These are phyloP conservation scores for Eupleurogrammus muticus DNA, from an alignment of 2,797 vertebrate genomes.

Conservation along the genomic window DNA sequence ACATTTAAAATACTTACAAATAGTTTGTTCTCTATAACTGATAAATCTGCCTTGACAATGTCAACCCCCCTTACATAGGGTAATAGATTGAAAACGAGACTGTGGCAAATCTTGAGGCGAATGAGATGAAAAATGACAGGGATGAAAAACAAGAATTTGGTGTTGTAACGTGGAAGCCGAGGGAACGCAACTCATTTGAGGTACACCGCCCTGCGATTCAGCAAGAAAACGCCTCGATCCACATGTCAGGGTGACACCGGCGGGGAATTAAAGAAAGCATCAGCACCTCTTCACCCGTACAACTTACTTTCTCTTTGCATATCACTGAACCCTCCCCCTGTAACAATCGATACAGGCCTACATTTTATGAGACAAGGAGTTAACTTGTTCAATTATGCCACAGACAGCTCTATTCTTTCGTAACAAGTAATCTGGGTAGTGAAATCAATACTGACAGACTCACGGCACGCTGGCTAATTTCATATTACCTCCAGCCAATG, in stretches of 20 bases:
- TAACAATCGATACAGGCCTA: slow-evolving; percentile 95
- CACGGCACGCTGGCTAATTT: slow-evolving; percentile 96
- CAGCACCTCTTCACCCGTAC: slow-evolving; percentile 84
- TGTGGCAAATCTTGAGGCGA: slow-evolving; percentile 46
- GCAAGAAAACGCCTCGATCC: slow-evolving; percentile 73
- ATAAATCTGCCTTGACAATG: slow-evolving; percentile 52
- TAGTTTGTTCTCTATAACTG: slow-evolving; percentile 38
- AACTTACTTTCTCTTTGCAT: slow-evolving; percentile 86
- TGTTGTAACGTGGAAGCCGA: slow-evolving; percentile 52
- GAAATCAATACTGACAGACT: slow-evolving; percentile 99
- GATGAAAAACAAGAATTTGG: slow-evolving; percentile 38
- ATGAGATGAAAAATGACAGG: slow-evolving; percentile 64
- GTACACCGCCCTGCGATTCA: slow-evolving; percentile 71
- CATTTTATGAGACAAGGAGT: slow-evolving; percentile 99
- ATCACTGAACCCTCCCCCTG: slow-evolving; percentile 79
- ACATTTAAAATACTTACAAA: slow-evolving; percentile 39
- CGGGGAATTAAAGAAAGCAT: slow-evolving; percentile 67
- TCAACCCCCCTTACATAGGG: slow-evolving; percentile 57
- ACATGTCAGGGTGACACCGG: slow-evolving; percentile 75
- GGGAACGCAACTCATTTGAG: slow-evolving; percentile 67
- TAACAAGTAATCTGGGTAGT: slow-evolving; percentile 99
- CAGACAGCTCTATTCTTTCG: slow-evolving; percentile 99
- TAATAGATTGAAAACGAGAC: slow-evolving; percentile 64
- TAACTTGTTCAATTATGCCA: slow-evolving; percentile 99
- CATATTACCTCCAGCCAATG: slow-evolving; percentile 98